Evolutionary conservation across 2,113 vertebrate species (phyloP).

Genomic region (Tricholaema leucomelas): DNA sequence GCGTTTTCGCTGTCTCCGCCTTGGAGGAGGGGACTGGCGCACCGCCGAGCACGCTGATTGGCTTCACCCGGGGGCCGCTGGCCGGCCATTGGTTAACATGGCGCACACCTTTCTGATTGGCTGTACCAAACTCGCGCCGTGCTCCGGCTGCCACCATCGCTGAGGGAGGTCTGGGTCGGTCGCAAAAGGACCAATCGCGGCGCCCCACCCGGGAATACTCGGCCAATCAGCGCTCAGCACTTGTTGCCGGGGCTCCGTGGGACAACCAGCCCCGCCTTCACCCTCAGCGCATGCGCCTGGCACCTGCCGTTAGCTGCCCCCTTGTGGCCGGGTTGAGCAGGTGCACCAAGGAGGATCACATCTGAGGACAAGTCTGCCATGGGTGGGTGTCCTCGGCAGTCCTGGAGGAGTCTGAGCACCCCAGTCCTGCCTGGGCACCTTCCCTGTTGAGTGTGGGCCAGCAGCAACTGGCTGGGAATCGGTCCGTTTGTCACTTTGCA

Average conservation of each 20-base stretch:
- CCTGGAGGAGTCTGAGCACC: neutral
- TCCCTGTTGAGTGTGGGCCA: rapidly evolving
- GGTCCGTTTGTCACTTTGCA: too few species aligned
- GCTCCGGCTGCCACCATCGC: neutral
- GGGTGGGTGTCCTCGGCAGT: neutral
- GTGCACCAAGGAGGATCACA: too few species aligned
- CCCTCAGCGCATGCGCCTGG: neutral
- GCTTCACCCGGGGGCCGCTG: rapidly evolving
- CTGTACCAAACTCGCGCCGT: rapidly evolving
- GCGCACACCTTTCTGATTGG: neutral
- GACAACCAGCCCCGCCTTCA: rapidly evolving
- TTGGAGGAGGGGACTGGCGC: rapidly evolving
- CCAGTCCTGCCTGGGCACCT: neutral
- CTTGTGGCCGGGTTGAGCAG: neutral
- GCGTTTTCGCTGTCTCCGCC: neutral
- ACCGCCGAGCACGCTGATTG: neutral
- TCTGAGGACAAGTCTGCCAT: neutral
- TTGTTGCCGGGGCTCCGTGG: constrained; percentile 5
- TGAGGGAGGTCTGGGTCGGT: rapidly evolving
- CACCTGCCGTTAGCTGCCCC: rapidly evolving
- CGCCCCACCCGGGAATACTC: rapidly evolving
- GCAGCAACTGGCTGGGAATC: neutral
- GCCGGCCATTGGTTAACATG: neutral
- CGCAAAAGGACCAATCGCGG: neutral
- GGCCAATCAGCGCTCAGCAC: constrained; percentile 10